Evolutionary conservation across 2,888 invertebrate species (phyloP).

Genomic region (Ophioninae sp.): DNA sequence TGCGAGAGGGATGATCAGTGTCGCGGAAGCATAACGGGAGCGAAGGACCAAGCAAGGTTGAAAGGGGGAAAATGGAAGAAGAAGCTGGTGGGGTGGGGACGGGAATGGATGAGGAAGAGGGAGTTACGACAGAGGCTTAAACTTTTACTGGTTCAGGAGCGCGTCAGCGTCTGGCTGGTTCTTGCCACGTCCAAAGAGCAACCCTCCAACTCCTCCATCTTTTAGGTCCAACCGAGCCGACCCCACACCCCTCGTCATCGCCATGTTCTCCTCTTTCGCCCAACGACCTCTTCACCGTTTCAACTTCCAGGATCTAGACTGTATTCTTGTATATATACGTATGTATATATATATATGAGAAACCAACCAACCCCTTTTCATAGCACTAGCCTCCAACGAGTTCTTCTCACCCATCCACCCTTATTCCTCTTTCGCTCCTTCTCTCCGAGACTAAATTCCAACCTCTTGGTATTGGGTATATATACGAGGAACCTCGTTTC

Average conservation of each 20-base stretch:
- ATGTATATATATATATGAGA: not conserved
- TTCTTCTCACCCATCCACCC: slow-evolving; percentile 55
- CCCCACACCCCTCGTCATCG: slow-evolving; percentile 28
- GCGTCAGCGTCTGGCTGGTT: slow-evolving; percentile 75
- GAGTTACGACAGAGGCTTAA: slow-evolving; percentile 76
- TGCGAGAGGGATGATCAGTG: slow-evolving; percentile 72
- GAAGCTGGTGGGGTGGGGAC: slow-evolving; percentile 10
- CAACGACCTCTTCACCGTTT: slow-evolving; percentile 61
- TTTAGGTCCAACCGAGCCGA: slow-evolving; percentile 30
- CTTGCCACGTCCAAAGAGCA: slow-evolving; percentile 65
- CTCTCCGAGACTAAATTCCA: slow-evolving; percentile 56
- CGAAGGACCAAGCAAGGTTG: not conserved
- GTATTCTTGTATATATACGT: not conserved
- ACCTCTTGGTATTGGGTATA: slow-evolving; percentile 45
- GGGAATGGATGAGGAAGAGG: not conserved
- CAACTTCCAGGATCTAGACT: slow-evolving; percentile 43
- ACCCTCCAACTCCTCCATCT: slow-evolving; percentile 32
- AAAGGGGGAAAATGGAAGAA: not conserved
- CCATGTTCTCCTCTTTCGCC: slow-evolving; percentile 40
- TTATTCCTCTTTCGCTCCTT: slow-evolving; percentile 54
- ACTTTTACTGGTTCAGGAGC: slow-evolving; percentile 75
- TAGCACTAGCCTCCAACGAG: slow-evolving; percentile 51
- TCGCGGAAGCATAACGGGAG: slow-evolving; percentile 72
- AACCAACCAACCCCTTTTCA: slow-evolving; percentile 51
- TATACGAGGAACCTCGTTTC: slow-evolving; percentile 32